These are phyloP conservation scores for Mareca strepera DNA, from an alignment of 2,797 vertebrate genomes.

Conservation along the genomic window DNA sequence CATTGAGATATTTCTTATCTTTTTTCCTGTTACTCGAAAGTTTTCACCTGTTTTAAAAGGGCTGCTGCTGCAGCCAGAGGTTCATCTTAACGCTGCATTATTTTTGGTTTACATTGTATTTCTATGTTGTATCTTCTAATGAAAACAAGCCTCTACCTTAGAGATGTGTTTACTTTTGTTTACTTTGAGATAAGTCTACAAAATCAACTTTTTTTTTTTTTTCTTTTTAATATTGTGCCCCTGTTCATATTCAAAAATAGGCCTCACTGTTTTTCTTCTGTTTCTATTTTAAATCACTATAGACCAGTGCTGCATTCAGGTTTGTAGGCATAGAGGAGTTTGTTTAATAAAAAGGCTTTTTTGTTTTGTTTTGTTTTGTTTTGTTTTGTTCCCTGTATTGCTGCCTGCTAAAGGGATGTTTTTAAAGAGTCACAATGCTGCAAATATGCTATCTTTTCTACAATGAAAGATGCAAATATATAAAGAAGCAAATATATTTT, in stretches of 20 bases:
- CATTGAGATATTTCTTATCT: background rate
- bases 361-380: no score
- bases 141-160: background rate
- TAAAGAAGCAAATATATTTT: no score
- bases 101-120: background rate
- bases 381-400: background rate
- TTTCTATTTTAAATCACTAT: background rate
- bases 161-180: background rate
- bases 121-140: background rate
- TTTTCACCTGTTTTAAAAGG: background rate
- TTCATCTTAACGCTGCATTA: background rate
- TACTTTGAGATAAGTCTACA: background rate
- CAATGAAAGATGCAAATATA: background rate
- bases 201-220: background rate
- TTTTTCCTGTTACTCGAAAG: background rate
- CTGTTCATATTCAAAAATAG: background rate
- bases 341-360: background rate
- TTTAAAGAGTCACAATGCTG: background rate
- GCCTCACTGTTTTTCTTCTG: background rate
- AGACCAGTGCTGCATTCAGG: background rate
- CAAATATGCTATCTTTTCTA: background rate
- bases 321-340: rapidly evolving
- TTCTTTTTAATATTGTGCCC: background rate
- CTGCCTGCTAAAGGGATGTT: background rate
- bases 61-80: background rate